Evolutionary conservation across 2,113 vertebrate genomes (phyloP).

Genomic region (Danionella cerebrum): DNA sequence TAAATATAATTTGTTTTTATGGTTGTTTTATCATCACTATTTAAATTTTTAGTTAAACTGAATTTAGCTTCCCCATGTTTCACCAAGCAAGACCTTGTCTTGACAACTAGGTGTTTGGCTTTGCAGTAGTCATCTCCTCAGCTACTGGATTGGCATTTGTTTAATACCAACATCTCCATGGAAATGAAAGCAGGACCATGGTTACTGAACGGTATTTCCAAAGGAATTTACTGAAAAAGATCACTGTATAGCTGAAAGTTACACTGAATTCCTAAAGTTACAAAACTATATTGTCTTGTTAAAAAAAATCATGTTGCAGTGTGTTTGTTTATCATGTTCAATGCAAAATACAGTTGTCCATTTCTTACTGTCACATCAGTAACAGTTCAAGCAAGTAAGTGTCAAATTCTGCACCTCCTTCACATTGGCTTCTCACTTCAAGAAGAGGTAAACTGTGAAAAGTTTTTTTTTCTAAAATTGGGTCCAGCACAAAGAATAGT

Average conservation of each 20-base stretch:
- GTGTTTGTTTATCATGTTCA: constrained; percentile 50
- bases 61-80: too few relatives aligned
- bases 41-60: too few relatives aligned
- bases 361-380: constrained; percentile 38
- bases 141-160: constrained; percentile 15
- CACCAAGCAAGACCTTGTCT: neutral
- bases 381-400: neutral
- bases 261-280: too few relatives aligned
- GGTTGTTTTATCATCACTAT: too few relatives aligned
- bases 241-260: neutral
- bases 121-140: neutral
- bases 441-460: neutral
- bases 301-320: too few relatives aligned
- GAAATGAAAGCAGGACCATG: constrained; percentile 17
- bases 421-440: too few relatives aligned
- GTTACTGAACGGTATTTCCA: neutral
- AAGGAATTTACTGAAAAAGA: neutral
- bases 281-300: too few relatives aligned
- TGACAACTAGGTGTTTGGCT: constrained; percentile 13
- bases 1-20: too few relatives aligned
- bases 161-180: constrained; percentile 11
- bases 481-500: too few relatives aligned
- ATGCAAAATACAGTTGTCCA: too few relatives aligned
- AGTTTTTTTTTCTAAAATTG: too few relatives aligned
- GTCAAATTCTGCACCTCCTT: constrained; percentile 10